These are phyloP conservation scores for Sisor rabdophorus DNA, from an alignment of 2,113 vertebrate species.

Conservation along the genomic window DNA sequence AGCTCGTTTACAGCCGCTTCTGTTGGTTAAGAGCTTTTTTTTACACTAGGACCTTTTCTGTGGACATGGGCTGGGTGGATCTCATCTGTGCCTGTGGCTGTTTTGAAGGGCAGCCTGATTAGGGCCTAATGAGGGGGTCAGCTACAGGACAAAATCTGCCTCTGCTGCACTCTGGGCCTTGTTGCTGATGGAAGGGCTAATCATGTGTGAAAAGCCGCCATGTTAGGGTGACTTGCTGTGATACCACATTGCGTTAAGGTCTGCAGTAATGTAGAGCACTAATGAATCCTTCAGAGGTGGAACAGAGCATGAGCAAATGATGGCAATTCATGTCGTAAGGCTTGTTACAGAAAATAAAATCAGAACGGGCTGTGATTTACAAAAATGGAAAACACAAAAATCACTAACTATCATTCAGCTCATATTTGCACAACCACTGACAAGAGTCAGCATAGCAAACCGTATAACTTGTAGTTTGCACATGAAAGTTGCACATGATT, in stretches of 20 bases:
- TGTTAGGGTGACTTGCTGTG: constrained; percentile 30
- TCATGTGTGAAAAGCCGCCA: constrained; percentile 46
- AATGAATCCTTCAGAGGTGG: constrained; percentile 27
- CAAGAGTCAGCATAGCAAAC: constrained; percentile 7
- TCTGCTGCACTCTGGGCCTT: constrained; percentile 28
- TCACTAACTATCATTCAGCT: constrained; percentile 15
- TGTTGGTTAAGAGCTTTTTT: not conserved
- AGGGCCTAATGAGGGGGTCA: constrained; percentile 47
- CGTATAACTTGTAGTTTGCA: constrained; percentile 8
- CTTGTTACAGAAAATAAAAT: constrained; percentile 22
- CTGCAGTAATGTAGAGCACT: constrained; percentile 17
- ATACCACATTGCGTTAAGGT: constrained; percentile 25
- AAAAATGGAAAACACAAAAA: constrained; percentile 16
- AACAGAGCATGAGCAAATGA: constrained; percentile 22
- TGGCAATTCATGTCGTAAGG: constrained; percentile 26
- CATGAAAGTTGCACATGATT: not conserved
- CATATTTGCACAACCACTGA: not conserved
- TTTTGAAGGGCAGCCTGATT: constrained; percentile 37
- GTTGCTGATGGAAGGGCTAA: constrained; percentile 39
- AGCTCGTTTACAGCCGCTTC: not conserved
- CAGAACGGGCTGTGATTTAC: not conserved
- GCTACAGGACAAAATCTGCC: constrained; percentile 47
- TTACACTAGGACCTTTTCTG: not conserved
- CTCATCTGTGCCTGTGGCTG: constrained; percentile 40
- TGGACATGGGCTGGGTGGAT: constrained; percentile 1